These are phyloP conservation scores for Muraenolepis orangiensis DNA, from an alignment of 2,797 vertebrate genomes.

Conservation along the genomic window DNA sequence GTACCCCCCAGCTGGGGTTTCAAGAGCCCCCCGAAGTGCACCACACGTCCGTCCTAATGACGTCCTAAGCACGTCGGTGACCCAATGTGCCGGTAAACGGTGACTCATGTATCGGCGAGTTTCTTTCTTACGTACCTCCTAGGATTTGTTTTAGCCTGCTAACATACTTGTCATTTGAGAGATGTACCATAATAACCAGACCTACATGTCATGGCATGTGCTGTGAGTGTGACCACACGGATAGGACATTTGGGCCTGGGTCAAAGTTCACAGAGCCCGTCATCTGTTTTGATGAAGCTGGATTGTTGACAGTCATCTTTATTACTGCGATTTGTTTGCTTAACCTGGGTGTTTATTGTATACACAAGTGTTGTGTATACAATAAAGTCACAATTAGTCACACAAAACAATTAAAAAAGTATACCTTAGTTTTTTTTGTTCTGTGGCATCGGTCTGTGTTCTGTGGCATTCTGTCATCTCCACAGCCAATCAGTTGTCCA, in stretches of 20 bases:
- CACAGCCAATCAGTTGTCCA: neutral
- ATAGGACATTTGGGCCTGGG: neutral
- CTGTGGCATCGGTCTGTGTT: no score
- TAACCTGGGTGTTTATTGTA: neutral
- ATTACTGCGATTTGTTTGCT: neutral
- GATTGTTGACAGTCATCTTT: no score
- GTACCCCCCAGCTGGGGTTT: neutral
- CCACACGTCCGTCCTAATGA: neutral
- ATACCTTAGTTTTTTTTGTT: neutral
- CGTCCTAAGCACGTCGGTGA: neutral
- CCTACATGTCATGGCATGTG: neutral
- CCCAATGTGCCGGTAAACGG: no score
- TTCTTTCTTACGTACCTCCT: no score
- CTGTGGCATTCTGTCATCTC: neutral
- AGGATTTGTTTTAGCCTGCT: no score
- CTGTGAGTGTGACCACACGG: neutral
- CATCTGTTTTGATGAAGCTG: neutral
- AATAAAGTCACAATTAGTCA: no score
- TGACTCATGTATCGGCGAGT: neutral
- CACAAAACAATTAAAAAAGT: no score
- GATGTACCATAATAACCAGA: neutral
- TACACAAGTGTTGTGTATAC: no score
- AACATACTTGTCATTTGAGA: neutral
- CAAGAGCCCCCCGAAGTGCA: neutral
- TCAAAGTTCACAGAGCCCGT: neutral